Base-by-base conservation (phyloP, 2,888 invertebrate species). In the Diarsia rubi region DNA sequence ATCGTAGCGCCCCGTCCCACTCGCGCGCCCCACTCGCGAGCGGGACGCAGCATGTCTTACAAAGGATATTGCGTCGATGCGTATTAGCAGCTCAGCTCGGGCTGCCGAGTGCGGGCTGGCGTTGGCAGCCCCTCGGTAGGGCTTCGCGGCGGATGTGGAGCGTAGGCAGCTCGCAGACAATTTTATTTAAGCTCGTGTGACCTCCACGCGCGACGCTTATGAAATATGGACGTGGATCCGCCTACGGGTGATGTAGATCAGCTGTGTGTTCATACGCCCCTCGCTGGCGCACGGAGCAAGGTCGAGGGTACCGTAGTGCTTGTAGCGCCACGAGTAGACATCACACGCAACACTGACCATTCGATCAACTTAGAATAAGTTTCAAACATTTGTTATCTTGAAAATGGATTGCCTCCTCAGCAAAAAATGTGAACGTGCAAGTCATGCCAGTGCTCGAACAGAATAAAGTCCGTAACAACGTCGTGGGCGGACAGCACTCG, bases 61-160 rank as follows among this genome's bases (percentile, higher is more conserved):
- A 87, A 83, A 85, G 88, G 88, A 87, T 89, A 83, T 84, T 86
- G 86, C 86, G 86, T 84, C 86, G 88, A 83, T 86, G 87, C 85
- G 85, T 85, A 79, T 82, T 83, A 85, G 83, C 81, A 81, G 81
- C 81, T 76, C 81, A 81, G 81, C 81, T 76, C 78, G 69, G 67
- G 66, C 76, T 73, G 73, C 52, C 59, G 70, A 79, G 79, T 62
- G 37, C 54, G 45, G 72, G 74, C 78, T 69, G 81, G 78, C 85
- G 68, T 77, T 57, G 71, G 67, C 86, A 86, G 87, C 88, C 89
- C 89, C 89, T 86, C 83, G 84, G 83, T 89, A 89, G 89, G 91
- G 91, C 90, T 92, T 92, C 90, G 86, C 81, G 59, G 72, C 74
- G 82, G 81, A 72, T 70, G 75, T 73, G 71, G 82, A 79, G 75